A percentile compares a stretch with the other conserved stretches of the same genome.
These are phyloP conservation scores for Pseudotriccus pelzelni DNA, from an alignment of 2,797 vertebrate species.

Conservation along the genomic window DNA sequence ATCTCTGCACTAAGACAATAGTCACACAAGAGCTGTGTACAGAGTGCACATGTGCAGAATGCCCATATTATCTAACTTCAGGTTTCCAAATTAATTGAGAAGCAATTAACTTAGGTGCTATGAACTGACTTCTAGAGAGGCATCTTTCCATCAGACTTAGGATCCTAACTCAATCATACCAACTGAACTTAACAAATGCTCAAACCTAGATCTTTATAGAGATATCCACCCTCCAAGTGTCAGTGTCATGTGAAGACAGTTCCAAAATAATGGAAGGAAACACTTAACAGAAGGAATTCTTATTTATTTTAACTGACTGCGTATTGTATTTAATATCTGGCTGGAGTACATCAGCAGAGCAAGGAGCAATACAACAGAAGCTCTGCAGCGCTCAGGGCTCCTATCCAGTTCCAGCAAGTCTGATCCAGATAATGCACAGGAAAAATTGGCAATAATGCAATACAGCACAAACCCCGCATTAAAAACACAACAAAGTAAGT, in stretches of 20 bases:
- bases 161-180: not conserved
- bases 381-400: not conserved
- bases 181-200: not conserved
- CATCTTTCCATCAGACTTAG: not conserved
- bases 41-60: not conserved
- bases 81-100: not conserved
- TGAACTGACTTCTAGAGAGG: not conserved
- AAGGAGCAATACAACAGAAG: not conserved
- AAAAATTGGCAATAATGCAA: not conserved
- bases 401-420: not conserved
- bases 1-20: not conserved
- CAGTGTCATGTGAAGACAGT: not conserved
- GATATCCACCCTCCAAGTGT: not conserved
- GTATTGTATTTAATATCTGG: not conserved
- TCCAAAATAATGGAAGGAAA: not conserved
- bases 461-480: rapidly evolving
- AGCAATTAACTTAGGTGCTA: not conserved
- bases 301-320: not conserved
- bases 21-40: not conserved
- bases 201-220: not conserved
- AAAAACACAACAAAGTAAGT: not conserved
- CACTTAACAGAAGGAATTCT: not conserved
- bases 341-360: not conserved
- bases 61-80: not conserved
- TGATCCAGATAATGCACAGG: not conserved